These are phyloP conservation scores for Leontopithecus rosalia DNA, from an alignment of 2,797 vertebrate genomes.

Conservation along the genomic window DNA sequence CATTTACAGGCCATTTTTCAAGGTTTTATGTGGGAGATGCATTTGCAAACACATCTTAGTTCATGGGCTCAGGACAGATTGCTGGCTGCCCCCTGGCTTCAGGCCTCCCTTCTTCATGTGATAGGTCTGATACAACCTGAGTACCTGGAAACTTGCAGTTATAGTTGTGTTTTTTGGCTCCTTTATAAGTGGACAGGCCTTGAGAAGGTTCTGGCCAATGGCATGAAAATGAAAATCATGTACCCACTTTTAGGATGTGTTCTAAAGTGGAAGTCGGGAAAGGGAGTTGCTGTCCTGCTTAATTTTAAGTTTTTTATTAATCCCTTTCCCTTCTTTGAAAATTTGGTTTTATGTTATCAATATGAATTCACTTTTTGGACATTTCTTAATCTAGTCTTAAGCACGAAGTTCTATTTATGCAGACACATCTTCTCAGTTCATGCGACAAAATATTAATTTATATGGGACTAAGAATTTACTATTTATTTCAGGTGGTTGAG, in stretches of 20 bases:
- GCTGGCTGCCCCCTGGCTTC: background rate
- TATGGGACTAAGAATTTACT: background rate
- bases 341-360: background rate
- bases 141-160: background rate
- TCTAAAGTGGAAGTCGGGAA: accelerated
- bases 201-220: background rate
- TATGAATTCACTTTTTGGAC: background rate
- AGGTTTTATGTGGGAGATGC: background rate
- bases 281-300: background rate
- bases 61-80: background rate
- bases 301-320: background rate
- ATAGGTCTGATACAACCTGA: background rate
- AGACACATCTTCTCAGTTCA: background rate
- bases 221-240: accelerated
- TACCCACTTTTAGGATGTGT: background rate
- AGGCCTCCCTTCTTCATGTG: background rate
- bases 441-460: background rate
- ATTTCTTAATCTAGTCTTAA: background rate
- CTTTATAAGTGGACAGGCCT: background rate
- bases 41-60: background rate
- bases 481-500: background rate
- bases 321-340: background rate
- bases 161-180: background rate
- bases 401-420: background rate
- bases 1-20: background rate